phyloP scores from a whole-genome alignment of 1,140 invertebrate species.

The Asbolus verrucosus region DNA sequence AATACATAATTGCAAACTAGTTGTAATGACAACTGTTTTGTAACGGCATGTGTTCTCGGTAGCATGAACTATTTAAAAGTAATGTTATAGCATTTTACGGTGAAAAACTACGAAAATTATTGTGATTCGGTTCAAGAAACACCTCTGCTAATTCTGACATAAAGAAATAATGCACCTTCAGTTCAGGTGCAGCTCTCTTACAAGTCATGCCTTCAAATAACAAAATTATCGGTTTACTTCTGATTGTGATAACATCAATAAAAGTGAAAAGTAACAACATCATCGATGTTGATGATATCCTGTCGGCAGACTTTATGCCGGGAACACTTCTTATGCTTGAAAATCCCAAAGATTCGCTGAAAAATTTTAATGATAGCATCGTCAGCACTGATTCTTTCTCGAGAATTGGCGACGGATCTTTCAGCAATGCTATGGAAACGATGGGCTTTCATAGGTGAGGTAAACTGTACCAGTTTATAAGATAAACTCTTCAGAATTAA shows the following conservation, averaged over 20 bases:
- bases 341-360: constrained; percentile 48
- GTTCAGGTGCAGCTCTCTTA: neutral
- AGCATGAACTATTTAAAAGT: constrained; percentile 18
- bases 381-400: neutral
- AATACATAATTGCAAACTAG: too few relatives aligned
- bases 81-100: constrained; percentile 11
- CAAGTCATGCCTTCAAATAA: constrained; percentile 2
- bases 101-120: constrained; percentile 6
- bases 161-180: neutral
- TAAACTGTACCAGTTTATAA: too few relatives aligned
- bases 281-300: constrained; percentile 71
- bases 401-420: constrained; percentile 66
- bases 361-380: constrained; percentile 44
- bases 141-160: neutral
- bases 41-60: constrained; percentile 8
- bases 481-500: constrained; percentile 42
- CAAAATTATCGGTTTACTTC: too few relatives aligned
- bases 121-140: neutral
- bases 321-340: constrained; percentile 68
- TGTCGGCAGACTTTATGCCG: constrained; percentile 73
- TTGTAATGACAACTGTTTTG: neutral
- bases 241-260: neutral
- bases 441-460: constrained; percentile 74
- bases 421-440: constrained; percentile 69
- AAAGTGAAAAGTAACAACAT: constrained; percentile 9